A percentile compares a stretch with the other conserved stretches of the same genome.
Evolutionary conservation across 2,888 invertebrate species (phyloP).

Genomic region (Zaprionus bogoriensis): DNA sequence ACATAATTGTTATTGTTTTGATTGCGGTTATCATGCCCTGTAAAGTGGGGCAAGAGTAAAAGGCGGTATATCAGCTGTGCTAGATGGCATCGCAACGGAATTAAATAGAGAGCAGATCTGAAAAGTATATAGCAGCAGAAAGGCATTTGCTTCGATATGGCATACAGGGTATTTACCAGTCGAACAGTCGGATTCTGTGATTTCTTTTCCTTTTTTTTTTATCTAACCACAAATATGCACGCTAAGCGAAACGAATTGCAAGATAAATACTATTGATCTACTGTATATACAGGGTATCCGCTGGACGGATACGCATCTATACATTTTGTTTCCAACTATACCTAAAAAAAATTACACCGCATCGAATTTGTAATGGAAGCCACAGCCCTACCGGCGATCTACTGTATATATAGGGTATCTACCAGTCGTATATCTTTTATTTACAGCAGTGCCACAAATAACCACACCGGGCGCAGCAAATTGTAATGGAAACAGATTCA

Average conservation of each 20-base stretch:
- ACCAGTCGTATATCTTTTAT: not conserved
- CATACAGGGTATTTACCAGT: not conserved
- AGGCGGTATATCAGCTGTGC: too few relatives aligned
- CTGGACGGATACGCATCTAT: too few relatives aligned
- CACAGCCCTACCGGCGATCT: too few relatives aligned
- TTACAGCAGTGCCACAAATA: slow-evolving; percentile 9
- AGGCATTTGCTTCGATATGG: not conserved
- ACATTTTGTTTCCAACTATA: too few relatives aligned
- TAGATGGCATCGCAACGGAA: not conserved
- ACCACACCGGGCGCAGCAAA: slow-evolving; percentile 32
- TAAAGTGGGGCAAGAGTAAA: not conserved
- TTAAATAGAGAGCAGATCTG: too few relatives aligned
- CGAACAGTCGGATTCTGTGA: not conserved
- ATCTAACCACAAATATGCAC: too few relatives aligned
- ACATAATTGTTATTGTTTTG: slow-evolving; percentile 61
- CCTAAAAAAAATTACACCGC: not conserved
- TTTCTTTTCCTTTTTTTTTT: not conserved
- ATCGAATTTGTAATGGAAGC: too few relatives aligned
- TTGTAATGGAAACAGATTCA: not conserved
- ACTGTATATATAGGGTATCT: not conserved
- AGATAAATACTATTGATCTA: too few relatives aligned
- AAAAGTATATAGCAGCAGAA: too few relatives aligned
- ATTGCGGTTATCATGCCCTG: not conserved
- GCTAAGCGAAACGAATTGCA: too few relatives aligned
- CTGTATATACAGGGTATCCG: too few relatives aligned